Conservation (phyloP, 2,888 invertebrate genomes). For the Drosophila merina region DNA sequence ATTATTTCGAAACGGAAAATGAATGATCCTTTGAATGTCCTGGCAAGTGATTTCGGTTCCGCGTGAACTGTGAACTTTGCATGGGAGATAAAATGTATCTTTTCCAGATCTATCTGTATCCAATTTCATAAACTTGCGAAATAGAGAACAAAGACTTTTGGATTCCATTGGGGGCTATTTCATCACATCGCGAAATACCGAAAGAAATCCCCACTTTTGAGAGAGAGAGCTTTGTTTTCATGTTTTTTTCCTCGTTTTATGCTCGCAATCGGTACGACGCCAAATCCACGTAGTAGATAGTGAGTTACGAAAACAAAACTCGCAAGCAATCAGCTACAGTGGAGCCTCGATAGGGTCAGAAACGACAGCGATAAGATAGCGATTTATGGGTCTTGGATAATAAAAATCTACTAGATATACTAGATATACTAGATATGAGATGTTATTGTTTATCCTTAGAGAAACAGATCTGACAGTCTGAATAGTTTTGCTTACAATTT, state of each 20-base stretch:
- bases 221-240: constrained; percentile 19
- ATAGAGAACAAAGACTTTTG: background rate
- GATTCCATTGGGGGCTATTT: constrained; percentile 9
- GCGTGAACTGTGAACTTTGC: constrained; percentile 4
- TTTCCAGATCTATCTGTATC: constrained; percentile 4
- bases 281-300: constrained; percentile 34
- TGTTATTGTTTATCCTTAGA: too few species aligned
- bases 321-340: constrained; percentile 9
- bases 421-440: too few species aligned
- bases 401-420: background rate
- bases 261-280: constrained; percentile 20
- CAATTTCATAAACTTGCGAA: constrained; percentile 13
- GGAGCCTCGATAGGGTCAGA: background rate
- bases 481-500: too few species aligned
- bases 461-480: too few species aligned
- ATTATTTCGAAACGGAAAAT: background rate
- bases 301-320: constrained; percentile 13
- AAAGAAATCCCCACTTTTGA: constrained; percentile 7
- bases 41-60: constrained; percentile 10
- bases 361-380: background rate
- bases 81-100: background rate
- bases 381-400: background rate
- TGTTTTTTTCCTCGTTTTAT: background rate
- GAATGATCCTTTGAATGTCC: constrained; percentile 6
- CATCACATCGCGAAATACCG: constrained; percentile 23